Evolutionary conservation across 2,797 vertebrate genomes (phyloP), one percentile per base, ranked within the genome.

Genomic region (Pipistrellus nathusii): DNA sequence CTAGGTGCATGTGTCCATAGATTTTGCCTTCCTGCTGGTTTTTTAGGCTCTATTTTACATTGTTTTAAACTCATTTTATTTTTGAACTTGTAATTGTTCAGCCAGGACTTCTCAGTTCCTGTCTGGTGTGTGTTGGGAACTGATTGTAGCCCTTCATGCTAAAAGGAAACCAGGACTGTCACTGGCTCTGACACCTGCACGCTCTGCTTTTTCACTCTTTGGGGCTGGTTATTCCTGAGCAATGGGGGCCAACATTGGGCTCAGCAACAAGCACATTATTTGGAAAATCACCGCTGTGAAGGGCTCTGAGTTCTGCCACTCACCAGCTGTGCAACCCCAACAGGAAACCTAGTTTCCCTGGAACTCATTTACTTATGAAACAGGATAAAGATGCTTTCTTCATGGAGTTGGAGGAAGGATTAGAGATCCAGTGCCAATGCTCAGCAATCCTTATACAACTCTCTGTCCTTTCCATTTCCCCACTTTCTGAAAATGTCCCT

Each of bases 1-100:
- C n/a, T 90, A 85, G 46, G 38, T 77, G 38, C 9, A 0, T 83
- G 51, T 85, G 90, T 93, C 76, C 21, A 80, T 25, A 48, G 38
- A 8, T 1, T 92, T 80, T 57, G 11, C 5, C 53, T 17, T 92
- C 21, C 32, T 55, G 27, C 21, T 92, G 55, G 1, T 55, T 95
- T 85, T 85, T 89, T 46, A 30, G 27, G 80, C 32, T 92, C 5
- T 93, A 35, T 41, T 25, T 90, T 77, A 77, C 25, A 59, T 41
- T 20, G 86, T 85, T 64, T 85, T 35, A 81, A 13, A 78, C 18
- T 80, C 7, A 27, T 62, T 91, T 94, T 96, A 48, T 73, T 78
- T 91, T 83, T 87, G 62, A 32, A 84, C 64, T 51, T 44, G 8
- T 76, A 30, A 35, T 62, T 93, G 76, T 92, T 73, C 86, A 92